Conservation (phyloP, 2,113 vertebrate genomes). For the Tapirus terrestris region DNA sequence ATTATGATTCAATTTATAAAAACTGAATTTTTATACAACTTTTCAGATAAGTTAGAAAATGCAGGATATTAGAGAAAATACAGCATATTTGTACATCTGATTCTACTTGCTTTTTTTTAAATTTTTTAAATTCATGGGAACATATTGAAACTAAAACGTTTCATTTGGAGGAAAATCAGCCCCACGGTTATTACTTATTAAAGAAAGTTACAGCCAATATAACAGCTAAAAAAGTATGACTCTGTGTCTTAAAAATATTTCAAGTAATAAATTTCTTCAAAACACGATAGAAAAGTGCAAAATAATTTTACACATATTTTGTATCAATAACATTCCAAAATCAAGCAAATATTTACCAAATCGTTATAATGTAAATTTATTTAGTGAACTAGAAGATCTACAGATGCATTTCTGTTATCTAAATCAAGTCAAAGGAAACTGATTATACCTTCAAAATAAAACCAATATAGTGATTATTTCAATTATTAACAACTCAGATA, state of each 20-base stretch:
- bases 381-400: background rate
- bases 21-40: background rate
- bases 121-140: background rate
- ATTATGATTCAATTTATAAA: background rate
- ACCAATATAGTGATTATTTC: background rate
- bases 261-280: background rate
- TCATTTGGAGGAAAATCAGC: background rate
- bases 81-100: background rate
- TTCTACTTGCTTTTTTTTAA: background rate
- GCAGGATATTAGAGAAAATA: background rate
- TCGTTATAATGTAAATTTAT: background rate
- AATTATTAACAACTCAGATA: background rate
- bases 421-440: background rate
- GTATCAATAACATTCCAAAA: background rate
- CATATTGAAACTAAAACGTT: background rate
- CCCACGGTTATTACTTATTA: background rate
- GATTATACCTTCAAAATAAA: background rate
- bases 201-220: background rate
- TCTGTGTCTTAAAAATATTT: background rate
- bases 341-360: background rate
- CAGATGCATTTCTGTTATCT: background rate
- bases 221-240: background rate
- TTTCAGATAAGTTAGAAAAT: background rate
- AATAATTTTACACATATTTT: background rate
- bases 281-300: background rate